Percentiles rank a stretch among this genome's conserved stretches.
Conservation (phyloP, 2,797 vertebrate species). For the Pangasius macronema region DNA sequence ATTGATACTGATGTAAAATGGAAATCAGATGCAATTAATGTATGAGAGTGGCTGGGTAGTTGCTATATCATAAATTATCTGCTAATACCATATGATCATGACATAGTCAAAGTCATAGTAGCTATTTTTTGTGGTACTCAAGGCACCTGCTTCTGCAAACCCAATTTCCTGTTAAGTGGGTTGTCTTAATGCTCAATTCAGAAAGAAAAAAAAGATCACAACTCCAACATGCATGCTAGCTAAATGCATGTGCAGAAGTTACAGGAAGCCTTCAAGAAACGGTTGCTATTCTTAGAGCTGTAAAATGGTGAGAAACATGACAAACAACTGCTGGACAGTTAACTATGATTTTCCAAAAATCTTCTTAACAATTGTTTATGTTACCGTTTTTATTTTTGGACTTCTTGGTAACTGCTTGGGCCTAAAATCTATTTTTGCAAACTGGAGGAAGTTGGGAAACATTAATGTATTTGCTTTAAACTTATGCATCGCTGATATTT, state of each 20-base stretch:
- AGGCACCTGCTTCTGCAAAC: background rate
- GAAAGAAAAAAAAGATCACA: background rate
- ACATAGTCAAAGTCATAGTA: too few species aligned
- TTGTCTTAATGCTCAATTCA: background rate
- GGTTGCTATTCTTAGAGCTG: background rate
- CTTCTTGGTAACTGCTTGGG: constrained; percentile 74
- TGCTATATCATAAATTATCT: background rate
- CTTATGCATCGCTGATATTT: constrained; percentile 78
- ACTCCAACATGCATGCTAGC: background rate
- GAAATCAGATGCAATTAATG: background rate
- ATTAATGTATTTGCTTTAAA: constrained; percentile 75
- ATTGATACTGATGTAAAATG: background rate
- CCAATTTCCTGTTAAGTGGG: background rate
- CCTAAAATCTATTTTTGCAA: constrained; percentile 69
- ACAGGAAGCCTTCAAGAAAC: background rate
- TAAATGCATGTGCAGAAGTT: background rate
- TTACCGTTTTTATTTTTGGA: constrained; percentile 74
- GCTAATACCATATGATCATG: background rate
- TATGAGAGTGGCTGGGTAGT: background rate
- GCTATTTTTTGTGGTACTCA: background rate
- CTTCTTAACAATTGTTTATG: constrained; percentile 73
- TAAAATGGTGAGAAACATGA: constrained; percentile 9
- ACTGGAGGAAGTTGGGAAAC: constrained; percentile 62
- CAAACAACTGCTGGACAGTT: constrained; percentile 28
- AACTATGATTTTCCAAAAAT: constrained; percentile 60